Evolutionary conservation across 2,797 vertebrate genomes (phyloP).

Genomic region (Xyrichtys novacula): DNA sequence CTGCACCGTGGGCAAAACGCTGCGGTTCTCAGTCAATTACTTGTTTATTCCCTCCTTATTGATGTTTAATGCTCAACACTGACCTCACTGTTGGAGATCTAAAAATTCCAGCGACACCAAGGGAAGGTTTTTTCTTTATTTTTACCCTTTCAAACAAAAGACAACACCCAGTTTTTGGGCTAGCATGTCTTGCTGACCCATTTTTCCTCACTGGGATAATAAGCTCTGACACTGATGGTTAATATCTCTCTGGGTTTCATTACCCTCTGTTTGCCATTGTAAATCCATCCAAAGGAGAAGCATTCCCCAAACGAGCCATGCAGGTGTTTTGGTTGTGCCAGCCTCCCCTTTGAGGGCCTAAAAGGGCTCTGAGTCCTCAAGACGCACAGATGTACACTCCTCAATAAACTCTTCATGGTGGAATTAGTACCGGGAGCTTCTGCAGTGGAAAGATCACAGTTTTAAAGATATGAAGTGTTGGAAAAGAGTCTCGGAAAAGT

Average conservation of each 20-base stretch:
- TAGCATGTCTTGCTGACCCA: constrained; percentile 76
- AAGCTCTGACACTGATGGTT: constrained; percentile 74
- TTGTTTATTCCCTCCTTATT: constrained; percentile 56
- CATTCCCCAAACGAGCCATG: constrained; percentile 69
- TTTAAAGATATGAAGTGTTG: constrained; percentile 60
- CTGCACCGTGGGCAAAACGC: constrained; percentile 56
- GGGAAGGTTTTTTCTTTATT: constrained; percentile 21
- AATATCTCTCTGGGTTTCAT: constrained; percentile 80
- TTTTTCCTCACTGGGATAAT: constrained; percentile 74
- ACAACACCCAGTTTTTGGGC: constrained; percentile 74
- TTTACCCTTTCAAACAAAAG: constrained; percentile 47
- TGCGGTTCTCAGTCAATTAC: constrained; percentile 41
- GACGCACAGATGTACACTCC: constrained; percentile 14
- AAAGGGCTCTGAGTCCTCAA: constrained; percentile 13
- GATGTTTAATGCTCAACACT: constrained; percentile 59
- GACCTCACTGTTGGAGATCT: constrained; percentile 65
- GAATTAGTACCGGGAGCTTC: constrained; percentile 52
- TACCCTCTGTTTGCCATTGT: constrained; percentile 77
- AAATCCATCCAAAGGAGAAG: constrained; percentile 71
- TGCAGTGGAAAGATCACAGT: constrained; percentile 40
- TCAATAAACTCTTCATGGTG: constrained; percentile 55
- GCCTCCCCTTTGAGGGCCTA: constrained; percentile 26
- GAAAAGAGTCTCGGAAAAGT: constrained; percentile 58
- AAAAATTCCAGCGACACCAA: constrained; percentile 48
- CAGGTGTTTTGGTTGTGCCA: constrained; percentile 41